phyloP scores from a whole-genome alignment of 2,888 invertebrate species.

The Aradus depressus region DNA sequence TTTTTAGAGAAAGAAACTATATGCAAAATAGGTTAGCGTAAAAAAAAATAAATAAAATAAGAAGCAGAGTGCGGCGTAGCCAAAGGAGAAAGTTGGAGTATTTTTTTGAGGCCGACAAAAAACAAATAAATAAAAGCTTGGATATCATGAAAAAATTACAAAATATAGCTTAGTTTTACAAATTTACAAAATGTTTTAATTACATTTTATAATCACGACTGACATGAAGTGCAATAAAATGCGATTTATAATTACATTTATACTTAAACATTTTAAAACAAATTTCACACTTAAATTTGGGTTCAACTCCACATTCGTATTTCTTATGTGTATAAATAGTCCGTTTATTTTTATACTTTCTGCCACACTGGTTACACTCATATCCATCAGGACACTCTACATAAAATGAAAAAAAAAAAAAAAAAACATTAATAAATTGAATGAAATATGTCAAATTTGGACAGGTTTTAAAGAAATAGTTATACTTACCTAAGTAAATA shows the following conservation, averaged over 20 bases:
- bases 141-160: too few relatives aligned
- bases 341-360: slow-evolving; percentile 39
- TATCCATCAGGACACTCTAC: too few relatives aligned
- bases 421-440: not conserved
- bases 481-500: too few relatives aligned
- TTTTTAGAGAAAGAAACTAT: too few relatives aligned
- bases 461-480: not conserved
- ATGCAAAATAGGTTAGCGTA: too few relatives aligned
- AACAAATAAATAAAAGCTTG: too few relatives aligned
- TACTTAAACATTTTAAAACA: slow-evolving; percentile 38
- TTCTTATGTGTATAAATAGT: slow-evolving; percentile 40
- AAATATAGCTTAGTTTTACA: not conserved
- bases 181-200: not conserved
- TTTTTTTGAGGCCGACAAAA: too few relatives aligned
- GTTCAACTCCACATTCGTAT: slow-evolving; percentile 41
- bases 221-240: slow-evolving; percentile 26
- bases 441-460: not conserved
- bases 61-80: too few relatives aligned
- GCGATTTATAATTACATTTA: slow-evolving; percentile 36
- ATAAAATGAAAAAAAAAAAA: not conserved
- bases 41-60: too few relatives aligned
- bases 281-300: slow-evolving; percentile 40
- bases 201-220: too few relatives aligned
- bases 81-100: too few relatives aligned
- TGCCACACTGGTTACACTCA: slow-evolving; percentile 34